Conservation (phyloP, 2,113 vertebrate species). For the Trichechus manatus region DNA sequence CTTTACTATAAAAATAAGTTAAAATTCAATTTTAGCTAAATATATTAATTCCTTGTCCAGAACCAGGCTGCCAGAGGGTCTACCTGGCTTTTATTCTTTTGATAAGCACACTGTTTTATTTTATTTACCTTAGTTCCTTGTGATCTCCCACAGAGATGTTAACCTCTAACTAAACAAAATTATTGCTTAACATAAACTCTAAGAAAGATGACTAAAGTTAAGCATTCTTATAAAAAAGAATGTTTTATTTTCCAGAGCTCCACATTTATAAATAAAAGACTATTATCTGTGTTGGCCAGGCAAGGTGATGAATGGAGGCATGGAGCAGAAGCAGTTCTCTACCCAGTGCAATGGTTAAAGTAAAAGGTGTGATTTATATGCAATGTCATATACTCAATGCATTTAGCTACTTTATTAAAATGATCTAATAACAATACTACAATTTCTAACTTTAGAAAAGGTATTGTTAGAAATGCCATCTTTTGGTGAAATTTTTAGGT, state of each 20-base stretch:
- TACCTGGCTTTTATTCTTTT: not conserved
- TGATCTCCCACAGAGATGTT: conserved; percentile 14
- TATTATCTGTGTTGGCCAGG: not conserved
- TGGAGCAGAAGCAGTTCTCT: not conserved
- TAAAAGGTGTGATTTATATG: not conserved
- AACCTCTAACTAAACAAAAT: not conserved
- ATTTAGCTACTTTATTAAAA: not conserved
- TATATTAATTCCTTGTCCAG: not conserved
- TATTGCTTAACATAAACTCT: not conserved
- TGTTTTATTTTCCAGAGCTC: conserved; percentile 22
- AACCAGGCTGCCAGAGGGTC: not conserved
- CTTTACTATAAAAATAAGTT: not conserved
- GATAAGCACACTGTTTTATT: not conserved
- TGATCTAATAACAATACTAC: not conserved
- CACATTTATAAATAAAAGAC: not conserved
- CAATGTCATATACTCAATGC: not conserved
- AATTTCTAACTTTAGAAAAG: not conserved
- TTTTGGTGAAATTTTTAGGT: not conserved
- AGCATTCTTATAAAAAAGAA: not conserved
- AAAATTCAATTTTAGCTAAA: not conserved
- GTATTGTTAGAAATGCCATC: not conserved
- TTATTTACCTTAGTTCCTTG: not conserved
- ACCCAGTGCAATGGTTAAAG: not conserved
- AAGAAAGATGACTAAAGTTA: not conserved
- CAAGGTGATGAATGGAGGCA: not conserved